Conservation (phyloP, 2,797 vertebrate species). For the Natrix natrix region DNA sequence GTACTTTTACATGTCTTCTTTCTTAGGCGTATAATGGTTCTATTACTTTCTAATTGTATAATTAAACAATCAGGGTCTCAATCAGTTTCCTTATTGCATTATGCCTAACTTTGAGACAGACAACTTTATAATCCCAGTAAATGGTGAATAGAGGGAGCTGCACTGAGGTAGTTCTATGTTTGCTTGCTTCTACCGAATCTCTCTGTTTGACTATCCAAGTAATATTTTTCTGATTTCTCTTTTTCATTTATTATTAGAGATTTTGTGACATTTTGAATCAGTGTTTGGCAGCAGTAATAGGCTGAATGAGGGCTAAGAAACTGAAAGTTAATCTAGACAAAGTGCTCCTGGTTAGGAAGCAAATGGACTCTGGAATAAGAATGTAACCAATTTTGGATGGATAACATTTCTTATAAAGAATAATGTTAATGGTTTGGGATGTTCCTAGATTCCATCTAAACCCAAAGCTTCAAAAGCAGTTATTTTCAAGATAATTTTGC, state of each 20-base stretch:
- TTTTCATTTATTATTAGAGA: neutral
- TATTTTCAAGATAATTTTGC: neutral
- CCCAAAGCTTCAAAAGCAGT: neutral
- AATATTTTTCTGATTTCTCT: neutral
- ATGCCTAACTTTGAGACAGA: neutral
- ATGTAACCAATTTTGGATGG: neutral
- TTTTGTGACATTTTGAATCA: neutral
- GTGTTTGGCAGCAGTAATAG: neutral
- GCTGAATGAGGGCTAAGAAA: neutral
- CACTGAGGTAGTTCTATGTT: neutral
- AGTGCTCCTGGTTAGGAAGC: neutral
- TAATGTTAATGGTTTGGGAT: neutral
- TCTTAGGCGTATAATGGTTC: neutral
- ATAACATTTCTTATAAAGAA: neutral
- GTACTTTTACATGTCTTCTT: neutral
- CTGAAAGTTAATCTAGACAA: neutral
- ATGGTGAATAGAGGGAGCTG: neutral
- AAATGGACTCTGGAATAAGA: neutral
- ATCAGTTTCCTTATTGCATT: neutral
- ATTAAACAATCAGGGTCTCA: neutral
- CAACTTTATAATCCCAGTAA: neutral
- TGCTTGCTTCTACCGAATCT: neutral
- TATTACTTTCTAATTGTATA: slow-evolving; percentile 6
- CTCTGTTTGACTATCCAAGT: neutral
- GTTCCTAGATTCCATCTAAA: neutral